Conservation (phyloP, 2,888 invertebrate genomes). For the Desoria tigrina region DNA sequence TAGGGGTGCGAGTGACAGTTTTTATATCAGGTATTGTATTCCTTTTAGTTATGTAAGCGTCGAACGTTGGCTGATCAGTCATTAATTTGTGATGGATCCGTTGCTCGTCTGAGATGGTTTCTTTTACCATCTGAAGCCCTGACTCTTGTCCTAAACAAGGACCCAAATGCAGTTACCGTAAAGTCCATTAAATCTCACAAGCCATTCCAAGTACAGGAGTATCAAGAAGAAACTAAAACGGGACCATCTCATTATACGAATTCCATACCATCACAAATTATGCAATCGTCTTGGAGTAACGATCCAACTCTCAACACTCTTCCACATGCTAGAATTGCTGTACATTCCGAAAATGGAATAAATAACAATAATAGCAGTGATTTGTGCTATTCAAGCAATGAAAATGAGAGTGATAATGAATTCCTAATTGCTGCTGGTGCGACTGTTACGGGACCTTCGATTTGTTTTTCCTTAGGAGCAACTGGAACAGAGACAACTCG, state of each 20-base stretch:
- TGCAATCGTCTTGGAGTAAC: slow-evolving; percentile 37
- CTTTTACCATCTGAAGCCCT: slow-evolving; percentile 85
- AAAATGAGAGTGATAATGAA: slow-evolving; percentile 49
- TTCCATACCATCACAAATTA: slow-evolving; percentile 45
- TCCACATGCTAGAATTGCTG: slow-evolving; percentile 21
- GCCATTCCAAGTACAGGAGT: slow-evolving; percentile 36
- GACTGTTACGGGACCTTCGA: slow-evolving; percentile 49
- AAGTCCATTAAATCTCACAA: slow-evolving; percentile 28
- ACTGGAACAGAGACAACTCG: not conserved
- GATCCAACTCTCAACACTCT: slow-evolving; percentile 15
- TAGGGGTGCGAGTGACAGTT: not conserved
- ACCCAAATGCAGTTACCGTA: slow-evolving; percentile 14
- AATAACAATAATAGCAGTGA: slow-evolving; percentile 41
- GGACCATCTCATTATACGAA: slow-evolving; percentile 19
- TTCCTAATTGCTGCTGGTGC: slow-evolving; percentile 36
- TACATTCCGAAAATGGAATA: slow-evolving; percentile 33
- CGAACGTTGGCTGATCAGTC: slow-evolving; percentile 74
- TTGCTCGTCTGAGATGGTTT: slow-evolving; percentile 77
- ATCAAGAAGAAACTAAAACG: too few relatives aligned
- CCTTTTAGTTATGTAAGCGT: slow-evolving; percentile 66
- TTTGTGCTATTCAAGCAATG: slow-evolving; percentile 42
- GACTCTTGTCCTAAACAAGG: slow-evolving; percentile 61
- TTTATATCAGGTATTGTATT: not conserved
- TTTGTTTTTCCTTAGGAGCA: slow-evolving; percentile 38
- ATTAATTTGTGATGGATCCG: slow-evolving; percentile 67